These are phyloP conservation scores for Heterodera carotae DNA, from an alignment of 1,140 invertebrate genomes.

Conservation along the genomic window DNA sequence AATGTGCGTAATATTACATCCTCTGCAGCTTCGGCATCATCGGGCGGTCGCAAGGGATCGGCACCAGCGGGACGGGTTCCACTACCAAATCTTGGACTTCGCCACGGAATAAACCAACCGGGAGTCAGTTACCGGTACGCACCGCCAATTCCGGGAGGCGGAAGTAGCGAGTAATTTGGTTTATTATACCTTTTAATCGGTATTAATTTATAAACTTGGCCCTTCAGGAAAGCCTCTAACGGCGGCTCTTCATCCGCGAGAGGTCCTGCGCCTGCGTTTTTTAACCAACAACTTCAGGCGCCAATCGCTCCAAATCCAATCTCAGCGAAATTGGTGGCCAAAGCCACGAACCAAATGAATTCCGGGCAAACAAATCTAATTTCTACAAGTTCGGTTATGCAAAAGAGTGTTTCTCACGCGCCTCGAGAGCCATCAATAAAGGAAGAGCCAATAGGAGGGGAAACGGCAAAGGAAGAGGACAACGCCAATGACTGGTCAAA, in stretches of 20 bases:
- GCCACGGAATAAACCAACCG: constrained; percentile 29
- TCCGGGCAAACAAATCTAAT: constrained; percentile 14
- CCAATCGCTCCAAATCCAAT: constrained; percentile 37
- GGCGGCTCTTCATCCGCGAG: constrained; percentile 48
- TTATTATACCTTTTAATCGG: not conserved
- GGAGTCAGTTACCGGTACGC: constrained; percentile 32
- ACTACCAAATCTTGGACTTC: constrained; percentile 47
- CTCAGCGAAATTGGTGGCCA: constrained; percentile 51
- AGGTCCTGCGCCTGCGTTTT: constrained; percentile 25
- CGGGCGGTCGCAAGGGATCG: constrained; percentile 49
- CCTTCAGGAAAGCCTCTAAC: constrained; percentile 17
- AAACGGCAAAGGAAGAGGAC: constrained; percentile 39
- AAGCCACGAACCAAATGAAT: constrained; percentile 10
- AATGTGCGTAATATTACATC: constrained; percentile 36
- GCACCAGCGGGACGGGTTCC: constrained; percentile 58
- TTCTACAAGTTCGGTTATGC: constrained; percentile 33
- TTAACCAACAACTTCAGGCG: constrained; percentile 43
- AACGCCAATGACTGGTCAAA: constrained; percentile 20
- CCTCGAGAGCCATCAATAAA: constrained; percentile 63
- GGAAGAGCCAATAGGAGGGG: constrained; percentile 63
- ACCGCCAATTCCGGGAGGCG: constrained; percentile 27
- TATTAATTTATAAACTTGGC: not conserved
- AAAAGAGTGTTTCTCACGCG: constrained; percentile 62
- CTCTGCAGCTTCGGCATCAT: constrained; percentile 25
- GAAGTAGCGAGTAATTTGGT: not conserved